phyloP scores from a whole-genome alignment of 1,140 invertebrate species.

The Lasioglossum albipes region DNA sequence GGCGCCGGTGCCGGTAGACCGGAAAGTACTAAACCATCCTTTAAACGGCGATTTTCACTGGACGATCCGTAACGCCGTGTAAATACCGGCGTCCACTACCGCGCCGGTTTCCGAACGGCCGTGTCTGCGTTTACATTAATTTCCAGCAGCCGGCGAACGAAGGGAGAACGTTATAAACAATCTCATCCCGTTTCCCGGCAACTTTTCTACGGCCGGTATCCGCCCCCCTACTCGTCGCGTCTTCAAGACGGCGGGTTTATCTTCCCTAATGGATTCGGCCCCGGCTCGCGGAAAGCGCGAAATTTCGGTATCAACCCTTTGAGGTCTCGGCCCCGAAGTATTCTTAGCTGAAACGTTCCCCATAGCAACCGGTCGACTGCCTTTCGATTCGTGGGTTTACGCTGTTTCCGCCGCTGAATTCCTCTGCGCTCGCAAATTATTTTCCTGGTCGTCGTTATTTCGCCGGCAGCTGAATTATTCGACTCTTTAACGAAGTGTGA shows the following conservation, averaged over 20 bases:
- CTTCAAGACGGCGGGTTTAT: slow-evolving; percentile 10
- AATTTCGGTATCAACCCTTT: slow-evolving; percentile 12
- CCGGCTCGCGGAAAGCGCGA: not conserved
- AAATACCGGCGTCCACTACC: slow-evolving; percentile 14
- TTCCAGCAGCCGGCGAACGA: not conserved
- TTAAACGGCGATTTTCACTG: slow-evolving; percentile 47
- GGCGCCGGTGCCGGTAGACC: too few species aligned
- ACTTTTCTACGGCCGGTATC: not conserved
- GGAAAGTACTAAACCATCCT: too few species aligned
- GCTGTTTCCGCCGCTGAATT: not conserved
- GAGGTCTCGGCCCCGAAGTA: not conserved
- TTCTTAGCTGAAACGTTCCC: slow-evolving; percentile 4
- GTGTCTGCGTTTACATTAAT: slow-evolving; percentile 39
- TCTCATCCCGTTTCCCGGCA: too few species aligned
- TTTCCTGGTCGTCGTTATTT: too few species aligned
- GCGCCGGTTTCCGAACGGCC: not conserved
- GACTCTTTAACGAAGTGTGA: not conserved
- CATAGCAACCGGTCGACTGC: not conserved
- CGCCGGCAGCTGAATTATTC: not conserved
- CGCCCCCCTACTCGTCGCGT: not conserved
- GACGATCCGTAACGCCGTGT: slow-evolving; percentile 36
- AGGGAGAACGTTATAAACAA: slow-evolving; percentile 23
- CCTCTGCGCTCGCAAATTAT: too few species aligned
- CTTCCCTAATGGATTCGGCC: slow-evolving; percentile 12
- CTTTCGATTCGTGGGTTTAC: not conserved